A percentile compares a stretch with the other conserved stretches of the same genome.
These are phyloP conservation scores for Phthorimaea operculella DNA, from an alignment of 1,140 invertebrate species.

Conservation along the genomic window DNA sequence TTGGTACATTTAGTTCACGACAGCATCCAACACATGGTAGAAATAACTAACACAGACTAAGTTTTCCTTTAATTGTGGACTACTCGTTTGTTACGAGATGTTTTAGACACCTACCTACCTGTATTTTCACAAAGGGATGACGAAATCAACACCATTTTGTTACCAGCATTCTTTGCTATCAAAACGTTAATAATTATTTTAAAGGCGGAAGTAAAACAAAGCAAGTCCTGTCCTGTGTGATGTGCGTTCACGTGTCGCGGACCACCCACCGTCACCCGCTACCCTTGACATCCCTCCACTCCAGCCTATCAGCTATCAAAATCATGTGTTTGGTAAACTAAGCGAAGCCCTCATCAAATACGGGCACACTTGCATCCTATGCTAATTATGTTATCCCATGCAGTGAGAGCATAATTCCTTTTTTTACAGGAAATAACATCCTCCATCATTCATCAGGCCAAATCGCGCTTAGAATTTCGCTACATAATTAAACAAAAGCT, in stretches of 20 bases:
- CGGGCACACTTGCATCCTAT: neutral
- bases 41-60: no score
- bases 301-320: slow-evolving; percentile 4
- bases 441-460: no score
- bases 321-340: slow-evolving; percentile 27
- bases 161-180: no score
- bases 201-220: slow-evolving; percentile 25
- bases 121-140: no score
- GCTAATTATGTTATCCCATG: neutral
- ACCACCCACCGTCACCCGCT: slow-evolving; percentile 24
- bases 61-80: no score
- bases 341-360: slow-evolving; percentile 2
- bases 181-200: slow-evolving; percentile 7
- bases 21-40: no score
- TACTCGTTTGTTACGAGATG: no score
- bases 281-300: slow-evolving; percentile 1
- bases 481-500: no score
- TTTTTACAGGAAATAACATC: neutral
- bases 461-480: no score
- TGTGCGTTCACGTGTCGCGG: slow-evolving; percentile 5
- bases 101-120: no score
- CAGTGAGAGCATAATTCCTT: neutral
- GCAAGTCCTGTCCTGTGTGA: slow-evolving; percentile 16
- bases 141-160: no score
- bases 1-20: no score